Evolutionary conservation across 2,888 invertebrate species (phyloP).

Genomic region (Lysandra coridon): DNA sequence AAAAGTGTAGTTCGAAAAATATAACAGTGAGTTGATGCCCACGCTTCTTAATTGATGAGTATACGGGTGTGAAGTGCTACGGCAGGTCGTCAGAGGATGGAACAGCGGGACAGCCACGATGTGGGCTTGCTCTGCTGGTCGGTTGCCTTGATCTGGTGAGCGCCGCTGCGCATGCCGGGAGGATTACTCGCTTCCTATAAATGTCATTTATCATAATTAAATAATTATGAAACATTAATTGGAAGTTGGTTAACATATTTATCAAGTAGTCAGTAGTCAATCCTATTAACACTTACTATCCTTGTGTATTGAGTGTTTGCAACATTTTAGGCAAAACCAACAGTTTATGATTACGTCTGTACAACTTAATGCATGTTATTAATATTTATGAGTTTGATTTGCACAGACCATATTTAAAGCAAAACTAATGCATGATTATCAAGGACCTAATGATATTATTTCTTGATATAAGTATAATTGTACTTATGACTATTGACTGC

Average conservation of each 20-base stretch:
- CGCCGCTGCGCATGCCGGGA: conserved; percentile 85
- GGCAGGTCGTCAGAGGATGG: conserved; percentile 88
- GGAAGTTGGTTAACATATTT: no score
- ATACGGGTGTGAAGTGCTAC: conserved; percentile 42
- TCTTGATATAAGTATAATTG: neutral
- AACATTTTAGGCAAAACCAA: no score
- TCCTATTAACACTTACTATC: no score
- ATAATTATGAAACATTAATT: neutral
- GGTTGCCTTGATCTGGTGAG: conserved; percentile 87
- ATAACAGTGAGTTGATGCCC: conserved; percentile 59
- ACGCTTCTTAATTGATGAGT: conserved; percentile 43
- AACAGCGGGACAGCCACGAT: conserved; percentile 93
- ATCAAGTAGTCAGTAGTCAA: no score
- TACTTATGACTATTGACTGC: no score
- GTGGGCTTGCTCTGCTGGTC: conserved; percentile 91
- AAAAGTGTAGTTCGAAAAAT: conserved; percentile 71
- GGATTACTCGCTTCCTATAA: conserved; percentile 93
- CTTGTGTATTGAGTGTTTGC: no score
- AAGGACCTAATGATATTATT: neutral
- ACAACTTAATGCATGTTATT: neutral
- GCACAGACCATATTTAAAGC: neutral
- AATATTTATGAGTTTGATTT: neutral
- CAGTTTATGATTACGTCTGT: no score
- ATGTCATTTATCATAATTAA: neutral
- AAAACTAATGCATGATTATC: neutral